A percentile compares a stretch with the other conserved stretches of the same genome.
phyloP scores from a whole-genome alignment of 2,113 vertebrate genomes.

The crab-eating macaque (Macaca fascicularis) region DNA sequence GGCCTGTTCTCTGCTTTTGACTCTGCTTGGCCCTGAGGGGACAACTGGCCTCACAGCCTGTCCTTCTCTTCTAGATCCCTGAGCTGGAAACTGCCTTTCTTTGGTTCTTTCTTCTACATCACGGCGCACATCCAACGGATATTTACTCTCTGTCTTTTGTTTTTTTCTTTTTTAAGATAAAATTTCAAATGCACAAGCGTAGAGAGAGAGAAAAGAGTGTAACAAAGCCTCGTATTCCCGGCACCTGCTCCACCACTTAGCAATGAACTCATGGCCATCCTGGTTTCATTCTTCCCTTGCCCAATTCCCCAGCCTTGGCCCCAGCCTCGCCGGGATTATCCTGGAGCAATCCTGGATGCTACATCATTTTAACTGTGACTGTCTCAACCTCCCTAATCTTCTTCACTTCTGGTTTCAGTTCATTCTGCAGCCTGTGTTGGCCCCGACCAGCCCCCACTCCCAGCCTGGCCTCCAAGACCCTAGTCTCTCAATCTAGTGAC shows the following conservation, averaged over 20 bases:
- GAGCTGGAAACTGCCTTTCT: not conserved
- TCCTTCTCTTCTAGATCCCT: not conserved
- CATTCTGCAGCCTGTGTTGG: not conserved
- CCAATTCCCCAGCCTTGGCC: not conserved
- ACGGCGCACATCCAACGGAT: not conserved
- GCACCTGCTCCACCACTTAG: not conserved
- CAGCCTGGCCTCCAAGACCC: not conserved
- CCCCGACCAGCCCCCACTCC: fast-evolving
- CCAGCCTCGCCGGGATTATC: too few species aligned
- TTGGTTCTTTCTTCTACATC: not conserved
- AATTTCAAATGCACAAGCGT: not conserved
- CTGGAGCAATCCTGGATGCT: fast-evolving
- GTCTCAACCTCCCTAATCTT: too few species aligned
- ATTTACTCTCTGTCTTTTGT: not conserved
- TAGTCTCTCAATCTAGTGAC: not conserved
- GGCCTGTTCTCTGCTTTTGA: not conserved
- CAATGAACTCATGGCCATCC: not conserved
- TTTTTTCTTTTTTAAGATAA: not conserved
- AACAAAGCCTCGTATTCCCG: fast-evolving
- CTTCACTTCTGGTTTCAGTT: not conserved
- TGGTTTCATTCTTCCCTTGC: not conserved
- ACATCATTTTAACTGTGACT: fast-evolving
- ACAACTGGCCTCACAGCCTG: not conserved
- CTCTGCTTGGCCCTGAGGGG: fast-evolving
- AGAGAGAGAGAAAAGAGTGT: not conserved